Conservation (phyloP, 2,797 vertebrate genomes). For the Sebastes aleutianus region DNA sequence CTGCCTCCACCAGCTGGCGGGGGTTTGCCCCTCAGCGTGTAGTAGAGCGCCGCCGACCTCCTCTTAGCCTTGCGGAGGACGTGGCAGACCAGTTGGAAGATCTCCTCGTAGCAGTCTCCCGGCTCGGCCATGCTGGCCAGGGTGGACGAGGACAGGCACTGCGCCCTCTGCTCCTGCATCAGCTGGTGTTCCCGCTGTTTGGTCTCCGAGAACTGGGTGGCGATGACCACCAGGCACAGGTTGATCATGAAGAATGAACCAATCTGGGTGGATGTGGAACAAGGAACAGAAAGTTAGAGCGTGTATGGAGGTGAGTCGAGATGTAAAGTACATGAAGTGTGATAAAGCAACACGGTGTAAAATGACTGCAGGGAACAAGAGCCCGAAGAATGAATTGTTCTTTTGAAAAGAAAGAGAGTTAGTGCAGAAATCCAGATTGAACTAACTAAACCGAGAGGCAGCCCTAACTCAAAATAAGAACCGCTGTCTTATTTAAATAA, state of each 20-base stretch:
- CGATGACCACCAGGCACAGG: constrained; percentile 97
- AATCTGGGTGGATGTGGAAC: constrained; percentile 79
- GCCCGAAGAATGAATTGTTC: background rate
- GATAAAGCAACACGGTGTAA: background rate
- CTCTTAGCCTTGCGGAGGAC: constrained; percentile 94
- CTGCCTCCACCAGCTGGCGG: constrained; percentile 67
- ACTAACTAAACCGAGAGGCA: background rate
- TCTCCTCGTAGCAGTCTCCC: constrained; percentile 96
- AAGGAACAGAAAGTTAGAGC: background rate
- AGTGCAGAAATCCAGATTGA: background rate
- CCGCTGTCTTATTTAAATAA: constrained; percentile 18
- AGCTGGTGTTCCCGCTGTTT: constrained; percentile 97
- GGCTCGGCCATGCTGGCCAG: constrained; percentile 95
- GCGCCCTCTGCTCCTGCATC: constrained; percentile 96
- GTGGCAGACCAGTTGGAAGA: constrained; percentile 96
- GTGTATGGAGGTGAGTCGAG: background rate
- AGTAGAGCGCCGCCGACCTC: constrained; percentile 90
- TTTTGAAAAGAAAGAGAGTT: background rate
- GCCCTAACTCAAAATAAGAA: background rate
- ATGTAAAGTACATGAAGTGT: background rate
- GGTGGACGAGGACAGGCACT: constrained; percentile 93
- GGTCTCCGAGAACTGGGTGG: constrained; percentile 97
- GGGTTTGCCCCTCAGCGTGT: constrained; percentile 84
- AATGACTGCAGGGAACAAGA: background rate
- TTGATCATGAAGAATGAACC: constrained; percentile 99